These are phyloP conservation scores for Megalopta genalis DNA, from an alignment of 1,140 invertebrate species.

Conservation along the genomic window DNA sequence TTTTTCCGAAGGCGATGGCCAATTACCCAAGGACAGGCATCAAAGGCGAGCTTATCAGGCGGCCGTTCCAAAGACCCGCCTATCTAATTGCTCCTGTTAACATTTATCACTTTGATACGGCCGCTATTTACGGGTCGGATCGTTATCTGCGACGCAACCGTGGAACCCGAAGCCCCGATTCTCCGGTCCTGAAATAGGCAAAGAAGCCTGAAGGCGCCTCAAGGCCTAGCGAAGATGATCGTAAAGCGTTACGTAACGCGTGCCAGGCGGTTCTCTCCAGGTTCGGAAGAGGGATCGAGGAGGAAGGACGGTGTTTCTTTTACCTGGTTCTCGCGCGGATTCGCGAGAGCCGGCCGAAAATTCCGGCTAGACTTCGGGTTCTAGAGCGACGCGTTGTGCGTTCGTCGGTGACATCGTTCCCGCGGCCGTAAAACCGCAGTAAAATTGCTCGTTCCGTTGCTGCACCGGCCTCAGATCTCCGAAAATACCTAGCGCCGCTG, in stretches of 20 bases:
- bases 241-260: constrained; percentile 33
- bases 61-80: constrained; percentile 10
- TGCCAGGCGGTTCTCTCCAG: neutral
- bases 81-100: constrained; percentile 41
- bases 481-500: constrained; percentile 18
- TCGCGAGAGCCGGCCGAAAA: too few species aligned
- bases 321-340: neutral
- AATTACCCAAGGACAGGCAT: neutral
- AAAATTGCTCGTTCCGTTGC: constrained; percentile 12
- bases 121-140: constrained; percentile 33
- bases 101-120: constrained; percentile 45
- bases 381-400: neutral
- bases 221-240: constrained; percentile 52
- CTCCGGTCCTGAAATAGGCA: constrained; percentile 48
- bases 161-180: neutral
- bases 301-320: neutral
- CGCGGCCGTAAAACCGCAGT: constrained; percentile 14
- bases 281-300: neutral
- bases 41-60: constrained; percentile 1
- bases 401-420: constrained; percentile 14
- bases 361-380: neutral
- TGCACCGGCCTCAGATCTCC: neutral
- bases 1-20: neutral
- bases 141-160: constrained; percentile 38
- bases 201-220: constrained; percentile 28